Percentiles rank a stretch among this genome's conserved stretches.
Conservation (phyloP, 2,888 invertebrate species). For the Pimpla rufipes region DNA sequence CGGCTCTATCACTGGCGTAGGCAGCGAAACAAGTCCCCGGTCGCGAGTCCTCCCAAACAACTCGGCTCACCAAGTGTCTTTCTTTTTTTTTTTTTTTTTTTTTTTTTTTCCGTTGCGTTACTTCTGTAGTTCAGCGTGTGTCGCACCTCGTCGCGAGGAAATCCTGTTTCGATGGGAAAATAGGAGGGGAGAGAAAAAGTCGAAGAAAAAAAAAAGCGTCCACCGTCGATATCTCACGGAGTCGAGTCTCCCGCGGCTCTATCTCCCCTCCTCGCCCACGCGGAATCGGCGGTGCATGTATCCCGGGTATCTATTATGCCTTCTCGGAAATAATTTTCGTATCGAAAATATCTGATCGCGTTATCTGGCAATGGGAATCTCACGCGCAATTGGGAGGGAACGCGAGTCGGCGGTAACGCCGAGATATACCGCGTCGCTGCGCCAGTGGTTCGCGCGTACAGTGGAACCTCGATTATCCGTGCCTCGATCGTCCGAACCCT, state of each 20-base stretch:
- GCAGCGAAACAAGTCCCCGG: slow-evolving; percentile 71
- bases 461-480: not conserved
- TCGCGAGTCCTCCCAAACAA: slow-evolving; percentile 6
- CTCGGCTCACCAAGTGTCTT: slow-evolving; percentile 21
- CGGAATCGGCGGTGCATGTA: slow-evolving; percentile 20
- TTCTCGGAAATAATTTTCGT: slow-evolving; percentile 60
- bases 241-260: slow-evolving; percentile 39
- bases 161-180: slow-evolving; percentile 63
- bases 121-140: not conserved
- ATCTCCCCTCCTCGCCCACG: slow-evolving; percentile 61
- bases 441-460: slow-evolving; percentile 33
- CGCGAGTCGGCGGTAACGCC: slow-evolving; percentile 7
- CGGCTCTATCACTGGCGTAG: slow-evolving; percentile 79
- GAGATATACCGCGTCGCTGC: slow-evolving; percentile 27
- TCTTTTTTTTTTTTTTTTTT: not conserved
- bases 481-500: too few relatives aligned
- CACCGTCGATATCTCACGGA: slow-evolving; percentile 61
- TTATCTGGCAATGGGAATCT: slow-evolving; percentile 58
- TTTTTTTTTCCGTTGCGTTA: not conserved
- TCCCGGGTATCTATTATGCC: slow-evolving; percentile 41
- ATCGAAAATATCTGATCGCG: slow-evolving; percentile 62
- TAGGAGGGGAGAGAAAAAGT: slow-evolving; percentile 21
- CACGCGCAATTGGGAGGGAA: slow-evolving; percentile 41
- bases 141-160: slow-evolving; percentile 33
- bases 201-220: slow-evolving; percentile 22